phyloP scores from a whole-genome alignment of 2,113 vertebrate species.

The Odobenus rosmarus region DNA sequence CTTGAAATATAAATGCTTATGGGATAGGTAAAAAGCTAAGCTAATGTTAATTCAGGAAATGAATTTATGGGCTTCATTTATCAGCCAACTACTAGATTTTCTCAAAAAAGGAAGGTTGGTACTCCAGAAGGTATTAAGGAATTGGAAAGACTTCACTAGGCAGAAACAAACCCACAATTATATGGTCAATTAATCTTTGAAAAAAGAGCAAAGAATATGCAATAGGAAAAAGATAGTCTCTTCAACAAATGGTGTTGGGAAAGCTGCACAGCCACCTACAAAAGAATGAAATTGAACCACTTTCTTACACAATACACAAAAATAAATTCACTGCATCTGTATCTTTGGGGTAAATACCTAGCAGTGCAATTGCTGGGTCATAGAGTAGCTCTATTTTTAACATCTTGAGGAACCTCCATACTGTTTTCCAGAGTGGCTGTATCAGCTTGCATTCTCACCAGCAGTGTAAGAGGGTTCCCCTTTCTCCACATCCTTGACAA shows the following conservation, averaged over 20 bases:
- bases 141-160: background rate
- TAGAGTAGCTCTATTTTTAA: background rate
- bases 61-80: constrained; percentile 4
- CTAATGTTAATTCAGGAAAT: constrained; percentile 6
- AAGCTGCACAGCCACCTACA: background rate
- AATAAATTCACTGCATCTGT: background rate
- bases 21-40: background rate
- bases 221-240: background rate
- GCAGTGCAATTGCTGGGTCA: background rate
- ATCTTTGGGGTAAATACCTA: background rate
- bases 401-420: background rate
- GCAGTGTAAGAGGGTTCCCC: background rate
- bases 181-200: background rate
- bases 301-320: background rate
- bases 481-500: background rate
- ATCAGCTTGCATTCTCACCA: background rate
- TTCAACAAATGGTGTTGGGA: background rate
- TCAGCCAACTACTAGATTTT: background rate
- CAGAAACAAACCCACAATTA: background rate
- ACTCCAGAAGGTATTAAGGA: background rate
- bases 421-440: background rate
- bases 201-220: background rate
- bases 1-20: background rate
- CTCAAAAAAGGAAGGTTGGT: background rate
- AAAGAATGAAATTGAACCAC: background rate